Percentiles rank a stretch among this genome's conserved stretches.
These are phyloP conservation scores for Drosophila quadrilineata DNA, from an alignment of 1,140 invertebrate genomes.

Conservation along the genomic window DNA sequence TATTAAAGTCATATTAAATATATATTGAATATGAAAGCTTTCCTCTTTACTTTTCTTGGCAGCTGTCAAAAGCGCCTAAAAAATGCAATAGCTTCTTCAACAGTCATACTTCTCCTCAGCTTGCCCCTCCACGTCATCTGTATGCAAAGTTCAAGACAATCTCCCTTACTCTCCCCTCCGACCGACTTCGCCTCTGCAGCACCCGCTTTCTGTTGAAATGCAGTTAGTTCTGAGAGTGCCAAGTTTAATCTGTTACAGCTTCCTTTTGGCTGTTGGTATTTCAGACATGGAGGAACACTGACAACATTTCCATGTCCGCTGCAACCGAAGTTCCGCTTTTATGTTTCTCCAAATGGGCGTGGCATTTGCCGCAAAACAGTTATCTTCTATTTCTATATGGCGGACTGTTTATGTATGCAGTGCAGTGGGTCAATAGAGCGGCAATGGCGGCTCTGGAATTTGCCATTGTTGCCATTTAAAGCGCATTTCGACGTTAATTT, in stretches of 20 bases:
- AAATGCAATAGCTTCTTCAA: too few species aligned
- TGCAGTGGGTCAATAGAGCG: conserved; percentile 70
- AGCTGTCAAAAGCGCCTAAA: too few species aligned
- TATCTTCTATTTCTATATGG: conserved; percentile 3
- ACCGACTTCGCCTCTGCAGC: background rate
- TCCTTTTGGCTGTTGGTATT: conserved; percentile 66
- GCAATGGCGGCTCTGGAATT: conserved; percentile 51
- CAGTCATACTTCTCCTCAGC: too few species aligned
- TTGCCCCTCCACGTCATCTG: too few species aligned
- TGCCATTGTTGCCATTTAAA: conserved; percentile 75
- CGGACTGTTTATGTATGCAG: background rate
- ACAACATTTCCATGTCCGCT: conserved; percentile 73
- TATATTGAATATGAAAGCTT: too few species aligned
- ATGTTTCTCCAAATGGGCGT: conserved; percentile 27
- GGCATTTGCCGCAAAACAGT: conserved; percentile 13
- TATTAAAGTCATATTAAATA: too few species aligned
- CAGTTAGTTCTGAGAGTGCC: conserved; percentile 58
- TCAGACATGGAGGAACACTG: conserved; percentile 13
- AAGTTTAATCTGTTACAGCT: conserved; percentile 75
- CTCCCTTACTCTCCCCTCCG: background rate
- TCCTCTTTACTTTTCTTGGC: too few species aligned
- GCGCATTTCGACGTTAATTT: conserved; percentile 76
- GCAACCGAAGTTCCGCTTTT: conserved; percentile 57
- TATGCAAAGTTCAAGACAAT: too few species aligned
- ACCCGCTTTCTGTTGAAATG: conserved; percentile 24